Evolutionary conservation across 2,113 vertebrate genomes (phyloP), one percentile per base, ranked within the genome.

Genomic region (Bubo scandiacus): DNA sequence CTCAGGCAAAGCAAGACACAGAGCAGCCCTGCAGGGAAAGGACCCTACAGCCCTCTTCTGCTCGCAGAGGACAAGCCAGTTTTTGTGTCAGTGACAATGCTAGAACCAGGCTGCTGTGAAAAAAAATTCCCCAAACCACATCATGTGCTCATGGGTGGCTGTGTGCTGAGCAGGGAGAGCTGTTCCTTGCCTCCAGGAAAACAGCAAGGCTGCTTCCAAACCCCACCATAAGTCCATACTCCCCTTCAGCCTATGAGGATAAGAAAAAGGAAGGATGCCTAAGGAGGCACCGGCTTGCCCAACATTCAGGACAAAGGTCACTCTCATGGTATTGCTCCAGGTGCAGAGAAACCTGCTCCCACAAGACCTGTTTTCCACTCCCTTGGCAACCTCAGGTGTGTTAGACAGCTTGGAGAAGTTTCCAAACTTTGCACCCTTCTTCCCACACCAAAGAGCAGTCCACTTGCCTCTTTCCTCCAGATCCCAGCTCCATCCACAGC

Each of bases 81-180:
- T 54, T 40, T 4, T n/a, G 49, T 25, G 42, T 3, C 79, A 45
- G 58, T 15, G 81, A 49, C 47, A 54, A 21, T 0, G 19, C 57
- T 32, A 11, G 3, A 63, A 34, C 43, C 25, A 21, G 25, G 49
- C 21, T 79, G n/a, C 38, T 49, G 63, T 43, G 63, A 42, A 51
- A 36, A 7, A 25, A 43, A 80, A 54, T 22, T 6, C 80, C 42
- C 59, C 1, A 34, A 40, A 4, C 0, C 58, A 77, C 42, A 9
- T 15, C 17, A 4, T 1, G 8, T 1, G 42, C 29, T 62, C 13
- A 19, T 0, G 3, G n/a, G 21, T 3, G 26, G 21, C 22, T 67
- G 59, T 29, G 43, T n/a, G 59, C 51, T 47, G 30, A 19, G 0
- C 30, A 29, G 49, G 25, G 58, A 73, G 68, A 10, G 3, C 16